Evolutionary conservation across 2,888 invertebrate species (phyloP).

Genomic region (Blera fallax): DNA sequence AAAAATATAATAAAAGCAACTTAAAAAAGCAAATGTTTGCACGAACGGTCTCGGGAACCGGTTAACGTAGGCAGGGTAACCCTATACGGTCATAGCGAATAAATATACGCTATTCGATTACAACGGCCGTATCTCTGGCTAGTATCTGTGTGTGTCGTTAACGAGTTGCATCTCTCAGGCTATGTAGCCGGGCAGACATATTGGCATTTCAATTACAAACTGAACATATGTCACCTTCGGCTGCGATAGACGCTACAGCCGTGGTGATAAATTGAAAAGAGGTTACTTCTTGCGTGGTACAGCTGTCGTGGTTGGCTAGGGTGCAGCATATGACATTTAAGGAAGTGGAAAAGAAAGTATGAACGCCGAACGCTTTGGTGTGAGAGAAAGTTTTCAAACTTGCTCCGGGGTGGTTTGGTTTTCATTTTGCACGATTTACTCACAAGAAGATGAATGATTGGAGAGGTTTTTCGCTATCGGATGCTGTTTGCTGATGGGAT

Average conservation of each 20-base stretch:
- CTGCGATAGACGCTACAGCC: background rate
- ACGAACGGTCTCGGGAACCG: constrained; percentile 39
- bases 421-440: constrained; percentile 34
- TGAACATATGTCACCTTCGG: constrained; percentile 52
- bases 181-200: constrained; percentile 30
- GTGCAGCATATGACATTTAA: constrained; percentile 41
- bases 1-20: constrained; percentile 6
- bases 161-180: constrained; percentile 32
- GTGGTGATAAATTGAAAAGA: constrained; percentile 38
- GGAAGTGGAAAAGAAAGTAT: constrained; percentile 49
- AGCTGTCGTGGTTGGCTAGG: constrained; percentile 12
- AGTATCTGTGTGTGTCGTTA: constrained; percentile 10
- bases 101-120: constrained; percentile 44
- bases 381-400: constrained; percentile 32
- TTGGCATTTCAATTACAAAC: constrained; percentile 57
- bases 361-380: background rate
- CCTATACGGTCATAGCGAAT: constrained; percentile 54
- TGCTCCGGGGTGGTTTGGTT: constrained; percentile 11
- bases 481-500: background rate
- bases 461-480: background rate
- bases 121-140: constrained; percentile 15
- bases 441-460: background rate
- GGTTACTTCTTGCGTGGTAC: constrained; percentile 9
- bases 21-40: constrained; percentile 39
- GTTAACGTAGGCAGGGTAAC: constrained; percentile 57